phyloP scores from a whole-genome alignment of 1,140 invertebrate species.

The Philopotamus ludificatus region DNA sequence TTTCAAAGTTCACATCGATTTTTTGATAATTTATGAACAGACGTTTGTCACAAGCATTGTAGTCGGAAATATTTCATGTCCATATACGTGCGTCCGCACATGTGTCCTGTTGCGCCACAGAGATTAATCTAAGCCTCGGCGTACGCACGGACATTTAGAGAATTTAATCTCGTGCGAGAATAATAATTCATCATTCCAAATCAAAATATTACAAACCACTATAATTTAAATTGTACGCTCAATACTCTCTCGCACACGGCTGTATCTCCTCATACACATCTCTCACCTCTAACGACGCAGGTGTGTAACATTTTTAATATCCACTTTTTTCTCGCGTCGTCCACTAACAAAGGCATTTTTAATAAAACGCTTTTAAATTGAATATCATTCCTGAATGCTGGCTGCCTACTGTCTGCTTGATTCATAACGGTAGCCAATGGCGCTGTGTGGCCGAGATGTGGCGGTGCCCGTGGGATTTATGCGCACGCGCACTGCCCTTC shows the following conservation, averaged over 20 bases:
- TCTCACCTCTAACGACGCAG: slow-evolving; percentile 26
- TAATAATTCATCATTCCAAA: slow-evolving; percentile 28
- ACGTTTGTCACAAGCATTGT: too few relatives aligned
- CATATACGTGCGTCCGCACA: background rate
- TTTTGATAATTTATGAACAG: too few relatives aligned
- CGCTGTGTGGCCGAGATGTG: slow-evolving; percentile 16
- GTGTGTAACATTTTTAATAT: slow-evolving; percentile 36
- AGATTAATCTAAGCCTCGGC: slow-evolving; percentile 11
- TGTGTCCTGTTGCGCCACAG: background rate
- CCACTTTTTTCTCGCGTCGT: slow-evolving; percentile 15
- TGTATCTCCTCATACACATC: slow-evolving; percentile 19
- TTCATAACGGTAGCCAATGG: slow-evolving; percentile 26
- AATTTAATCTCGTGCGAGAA: slow-evolving; percentile 16
- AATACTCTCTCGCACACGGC: background rate
- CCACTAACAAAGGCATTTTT: slow-evolving; percentile 27
- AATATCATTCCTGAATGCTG: slow-evolving; percentile 35
- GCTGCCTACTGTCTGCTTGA: slow-evolving; percentile 16
- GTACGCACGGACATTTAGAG: background rate
- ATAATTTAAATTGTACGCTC: slow-evolving; percentile 19
- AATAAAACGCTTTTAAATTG: slow-evolving; percentile 39
- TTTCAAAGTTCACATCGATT: too few relatives aligned
- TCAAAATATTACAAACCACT: slow-evolving; percentile 30
- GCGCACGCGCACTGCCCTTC: too few relatives aligned
- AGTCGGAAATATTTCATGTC: background rate
- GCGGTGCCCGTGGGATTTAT: slow-evolving; percentile 4